Percentiles rank a stretch among this genome's conserved stretches.
Conservation (phyloP, 1,140 invertebrate genomes). For the Drosophila repletoides region DNA sequence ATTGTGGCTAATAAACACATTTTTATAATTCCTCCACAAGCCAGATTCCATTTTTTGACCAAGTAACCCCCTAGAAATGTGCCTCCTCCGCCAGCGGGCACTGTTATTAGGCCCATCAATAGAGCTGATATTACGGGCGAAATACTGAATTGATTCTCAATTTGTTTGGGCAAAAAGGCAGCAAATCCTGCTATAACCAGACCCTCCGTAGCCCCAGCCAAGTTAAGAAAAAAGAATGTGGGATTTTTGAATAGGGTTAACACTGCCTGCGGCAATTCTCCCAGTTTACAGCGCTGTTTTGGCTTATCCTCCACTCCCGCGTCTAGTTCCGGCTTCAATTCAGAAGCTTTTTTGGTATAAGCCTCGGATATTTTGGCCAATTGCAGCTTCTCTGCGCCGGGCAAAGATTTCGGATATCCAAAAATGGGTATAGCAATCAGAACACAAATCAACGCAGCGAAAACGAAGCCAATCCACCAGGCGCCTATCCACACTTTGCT, state of each 20-base stretch:
- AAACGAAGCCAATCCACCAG: slow-evolving; percentile 93
- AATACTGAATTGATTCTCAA: slow-evolving; percentile 92
- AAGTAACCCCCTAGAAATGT: slow-evolving; percentile 92
- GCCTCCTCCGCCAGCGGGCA: slow-evolving; percentile 89
- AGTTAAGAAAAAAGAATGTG: slow-evolving; percentile 91
- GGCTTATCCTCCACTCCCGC: slow-evolving; percentile 48
- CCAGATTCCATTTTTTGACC: slow-evolving; percentile 88
- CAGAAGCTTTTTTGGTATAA: slow-evolving; percentile 83
- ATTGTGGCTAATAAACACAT: slow-evolving; percentile 87
- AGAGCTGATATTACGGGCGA: slow-evolving; percentile 88
- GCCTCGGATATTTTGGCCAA: slow-evolving; percentile 88
- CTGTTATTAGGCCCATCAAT: slow-evolving; percentile 89
- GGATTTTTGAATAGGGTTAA: slow-evolving; percentile 88
- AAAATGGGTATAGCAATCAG: slow-evolving; percentile 88
- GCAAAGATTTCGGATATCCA: slow-evolving; percentile 88
- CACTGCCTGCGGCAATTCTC: slow-evolving; percentile 87
- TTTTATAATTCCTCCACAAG: slow-evolving; percentile 89
- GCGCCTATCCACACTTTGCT: slow-evolving; percentile 93
- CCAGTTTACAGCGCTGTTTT: slow-evolving; percentile 77
- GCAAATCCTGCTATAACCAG: slow-evolving; percentile 91
- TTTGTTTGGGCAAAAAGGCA: slow-evolving; percentile 91
- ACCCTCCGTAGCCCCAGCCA: slow-evolving; percentile 91
- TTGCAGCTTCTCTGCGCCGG: slow-evolving; percentile 87
- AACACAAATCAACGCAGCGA: slow-evolving; percentile 86
- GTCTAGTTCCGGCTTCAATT: slow-evolving; percentile 3